Evolutionary conservation across 2,888 invertebrate genomes (phyloP).

Genomic region (Electrophaes corylata): DNA sequence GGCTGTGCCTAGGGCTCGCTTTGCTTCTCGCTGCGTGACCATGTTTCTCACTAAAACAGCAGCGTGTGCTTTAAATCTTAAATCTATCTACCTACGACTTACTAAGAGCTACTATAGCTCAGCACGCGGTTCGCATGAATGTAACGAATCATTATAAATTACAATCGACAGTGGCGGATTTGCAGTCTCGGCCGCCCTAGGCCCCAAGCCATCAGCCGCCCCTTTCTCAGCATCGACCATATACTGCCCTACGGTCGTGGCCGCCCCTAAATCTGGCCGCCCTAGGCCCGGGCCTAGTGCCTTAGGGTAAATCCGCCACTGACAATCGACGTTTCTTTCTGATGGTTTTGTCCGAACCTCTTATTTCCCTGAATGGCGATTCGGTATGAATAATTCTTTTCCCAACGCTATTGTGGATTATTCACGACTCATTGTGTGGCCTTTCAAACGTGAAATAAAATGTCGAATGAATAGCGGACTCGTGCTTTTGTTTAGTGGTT

Average conservation of each 20-base stretch:
- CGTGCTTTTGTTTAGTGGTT: constrained; percentile 66
- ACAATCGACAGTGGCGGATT: too few relatives aligned
- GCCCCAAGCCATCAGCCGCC: too few relatives aligned
- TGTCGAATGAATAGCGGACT: constrained; percentile 63
- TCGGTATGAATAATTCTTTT: constrained; percentile 63
- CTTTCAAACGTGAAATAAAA: constrained; percentile 71
- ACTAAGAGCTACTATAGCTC: constrained; percentile 52
- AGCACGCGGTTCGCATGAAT: constrained; percentile 51
- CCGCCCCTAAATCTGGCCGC: too few relatives aligned
- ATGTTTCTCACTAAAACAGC: constrained; percentile 44
- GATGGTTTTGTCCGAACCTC: constrained; percentile 56
- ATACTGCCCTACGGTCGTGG: too few relatives aligned
- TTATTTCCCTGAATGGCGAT: constrained; percentile 61
- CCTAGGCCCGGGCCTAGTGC: too few relatives aligned
- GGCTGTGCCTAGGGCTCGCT: constrained; percentile 43
- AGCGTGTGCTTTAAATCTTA: constrained; percentile 50
- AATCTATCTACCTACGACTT: constrained; percentile 58
- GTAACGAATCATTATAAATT: constrained; percentile 65
- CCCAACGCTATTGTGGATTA: constrained; percentile 69
- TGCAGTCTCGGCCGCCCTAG: too few relatives aligned
- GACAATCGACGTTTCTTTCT: constrained; percentile 61
- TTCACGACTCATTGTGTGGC: constrained; percentile 74
- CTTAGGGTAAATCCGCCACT: too few relatives aligned
- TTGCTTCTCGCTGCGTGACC: constrained; percentile 38
- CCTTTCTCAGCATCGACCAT: too few relatives aligned